Evolutionary conservation across 2,888 invertebrate genomes (phyloP), one percentile per base, ranked within the genome.

Genomic region (Subacronicta megacephala): DNA sequence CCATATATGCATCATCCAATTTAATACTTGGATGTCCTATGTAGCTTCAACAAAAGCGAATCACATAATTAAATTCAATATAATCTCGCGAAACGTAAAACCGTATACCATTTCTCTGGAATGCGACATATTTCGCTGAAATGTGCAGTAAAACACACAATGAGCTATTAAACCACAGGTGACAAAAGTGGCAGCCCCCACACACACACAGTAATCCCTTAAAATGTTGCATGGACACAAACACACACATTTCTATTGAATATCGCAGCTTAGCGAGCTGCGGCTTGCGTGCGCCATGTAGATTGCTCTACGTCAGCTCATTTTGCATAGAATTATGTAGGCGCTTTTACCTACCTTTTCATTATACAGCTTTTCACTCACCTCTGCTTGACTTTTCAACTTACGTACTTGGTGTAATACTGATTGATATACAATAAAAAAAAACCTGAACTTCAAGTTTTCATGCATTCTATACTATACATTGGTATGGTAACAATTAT

Each of bases 221-320:
- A 86, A 82, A 79, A 83, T 77, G 7, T 75, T 70, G 83, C 80
- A 75, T 79, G 80, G 81, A 80, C 82, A 77, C 78, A 55, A 36
- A 35, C 31, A 36, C 40, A 71, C 51, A 52, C 47, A n/a, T 3
- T 2, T 10, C 79, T 67, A 83, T 86, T 83, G 84, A 86, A 87
- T 84, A 85, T 85, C 84, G 83, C 84, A 86, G 80, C 5, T 31
- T n/a, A 82, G 81, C 60, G 54, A 17, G 16, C 16, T 18, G 51
- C 35, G 65, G 73, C 79, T 80, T 88, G 85, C 88, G 87, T 88
- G 85, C 82, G 85, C 80, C 75, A 76, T 76, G 80, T 82, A 82
- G 78, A 80, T 83, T 80, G 64, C 33, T 65, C 67, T 72, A 78
- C 57, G 80, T 81, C 79, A 77, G 80, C 77, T 81, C 79, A 79